Percentiles rank a stretch among this genome's conserved stretches.
phyloP scores from a whole-genome alignment of 2,797 vertebrate genomes.

The Euphonia xanthogaster region DNA sequence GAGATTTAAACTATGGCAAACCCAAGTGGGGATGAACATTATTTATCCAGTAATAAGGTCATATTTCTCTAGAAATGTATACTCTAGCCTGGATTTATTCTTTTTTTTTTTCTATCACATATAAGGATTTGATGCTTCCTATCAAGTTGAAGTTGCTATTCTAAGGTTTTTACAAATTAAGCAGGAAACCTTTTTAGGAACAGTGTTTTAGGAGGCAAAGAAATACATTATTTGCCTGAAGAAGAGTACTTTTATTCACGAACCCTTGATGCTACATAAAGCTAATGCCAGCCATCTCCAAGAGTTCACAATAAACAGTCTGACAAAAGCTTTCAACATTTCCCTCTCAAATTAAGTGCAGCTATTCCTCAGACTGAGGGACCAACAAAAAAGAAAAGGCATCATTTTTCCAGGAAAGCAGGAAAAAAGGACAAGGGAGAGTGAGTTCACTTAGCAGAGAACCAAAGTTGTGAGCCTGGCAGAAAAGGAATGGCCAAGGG shows the following conservation, averaged over 20 bases:
- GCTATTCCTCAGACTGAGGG: not conserved
- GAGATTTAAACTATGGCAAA: not conserved
- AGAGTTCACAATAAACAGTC: not conserved
- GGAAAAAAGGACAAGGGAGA: not conserved
- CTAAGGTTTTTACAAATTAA: not conserved
- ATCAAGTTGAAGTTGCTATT: not conserved
- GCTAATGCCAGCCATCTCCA: not conserved
- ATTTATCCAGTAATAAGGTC: not conserved
- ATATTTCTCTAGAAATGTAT: not conserved
- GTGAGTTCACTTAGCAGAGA: not conserved
- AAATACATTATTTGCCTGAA: not conserved
- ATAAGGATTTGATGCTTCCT: not conserved
- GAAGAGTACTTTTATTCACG: not conserved
- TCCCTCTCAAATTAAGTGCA: not conserved
- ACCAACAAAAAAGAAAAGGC: not conserved
- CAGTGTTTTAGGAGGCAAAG: not conserved
- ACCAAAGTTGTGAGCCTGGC: not conserved
- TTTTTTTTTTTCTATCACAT: not conserved
- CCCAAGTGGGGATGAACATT: not conserved
- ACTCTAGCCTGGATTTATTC: not conserved
- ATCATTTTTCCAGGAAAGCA: not conserved
- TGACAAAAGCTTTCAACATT: not conserved
- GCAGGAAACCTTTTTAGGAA: not conserved
- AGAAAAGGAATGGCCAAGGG: not conserved
- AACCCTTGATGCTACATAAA: not conserved